Conservation (phyloP, 2,113 vertebrate genomes). For the Eulemur rufifrons region DNA sequence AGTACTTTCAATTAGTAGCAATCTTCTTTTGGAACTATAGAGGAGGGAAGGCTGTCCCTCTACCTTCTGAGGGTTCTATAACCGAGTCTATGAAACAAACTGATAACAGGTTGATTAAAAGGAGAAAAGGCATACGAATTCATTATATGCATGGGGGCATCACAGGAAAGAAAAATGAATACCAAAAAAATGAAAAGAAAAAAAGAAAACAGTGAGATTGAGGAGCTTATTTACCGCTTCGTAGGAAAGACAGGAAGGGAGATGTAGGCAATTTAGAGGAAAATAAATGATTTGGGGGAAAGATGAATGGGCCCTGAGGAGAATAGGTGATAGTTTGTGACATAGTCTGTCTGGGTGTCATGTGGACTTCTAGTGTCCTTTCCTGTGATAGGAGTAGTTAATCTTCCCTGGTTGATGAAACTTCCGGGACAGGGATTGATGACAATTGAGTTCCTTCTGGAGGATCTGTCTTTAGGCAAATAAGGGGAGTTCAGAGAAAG, state of each 20-base stretch:
- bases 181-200: not conserved
- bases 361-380: not conserved
- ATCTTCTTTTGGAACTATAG: not conserved
- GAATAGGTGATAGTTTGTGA: no score
- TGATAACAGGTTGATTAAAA: not conserved
- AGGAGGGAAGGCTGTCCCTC: not conserved
- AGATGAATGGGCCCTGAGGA: not conserved
- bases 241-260: not conserved
- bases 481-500: not conserved
- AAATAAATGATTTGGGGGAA: not conserved
- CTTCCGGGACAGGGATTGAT: not conserved
- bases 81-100: not conserved
- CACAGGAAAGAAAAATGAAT: not conserved
- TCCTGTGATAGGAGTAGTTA: no score
- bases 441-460: not conserved
- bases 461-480: no score
- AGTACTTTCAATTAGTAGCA: not conserved
- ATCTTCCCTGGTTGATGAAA: not conserved
- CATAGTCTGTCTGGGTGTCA: not conserved
- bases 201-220: not conserved
- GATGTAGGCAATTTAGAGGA: not conserved
- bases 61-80: not conserved
- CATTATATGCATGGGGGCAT: no score
- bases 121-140: not conserved
- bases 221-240: no score